These are phyloP conservation scores for Dissostichus mawsoni DNA, from an alignment of 2,113 vertebrate species.

Conservation along the genomic window DNA sequence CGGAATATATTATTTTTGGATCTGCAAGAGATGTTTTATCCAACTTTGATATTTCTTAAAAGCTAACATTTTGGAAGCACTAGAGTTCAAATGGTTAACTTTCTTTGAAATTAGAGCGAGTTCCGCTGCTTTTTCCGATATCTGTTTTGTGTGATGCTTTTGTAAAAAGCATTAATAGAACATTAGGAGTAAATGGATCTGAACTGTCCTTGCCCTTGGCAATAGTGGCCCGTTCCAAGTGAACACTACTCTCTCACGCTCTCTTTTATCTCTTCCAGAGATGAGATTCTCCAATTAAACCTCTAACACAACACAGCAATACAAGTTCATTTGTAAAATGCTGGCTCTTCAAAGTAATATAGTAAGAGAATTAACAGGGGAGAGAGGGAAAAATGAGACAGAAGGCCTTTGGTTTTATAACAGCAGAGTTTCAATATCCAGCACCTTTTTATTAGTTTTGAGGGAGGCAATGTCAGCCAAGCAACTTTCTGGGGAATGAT, in stretches of 20 bases:
- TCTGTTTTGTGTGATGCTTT: slow-evolving; percentile 45
- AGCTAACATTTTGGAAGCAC: neutral
- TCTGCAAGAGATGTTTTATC: neutral
- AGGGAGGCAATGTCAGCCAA: slow-evolving; percentile 61
- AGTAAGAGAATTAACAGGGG: slow-evolving; percentile 10
- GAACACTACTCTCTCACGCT: slow-evolving; percentile 45
- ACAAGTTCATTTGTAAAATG: slow-evolving; percentile 42
- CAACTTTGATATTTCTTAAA: slow-evolving; percentile 1
- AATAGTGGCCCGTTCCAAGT: slow-evolving; percentile 69
- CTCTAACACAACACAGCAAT: slow-evolving; percentile 45
- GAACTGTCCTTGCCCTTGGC: slow-evolving; percentile 75
- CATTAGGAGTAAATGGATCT: slow-evolving; percentile 80
- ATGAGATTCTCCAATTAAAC: slow-evolving; percentile 65
- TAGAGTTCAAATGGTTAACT: slow-evolving; percentile 6
- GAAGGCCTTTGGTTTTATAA: slow-evolving; percentile 33
- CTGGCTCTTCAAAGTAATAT: slow-evolving; percentile 22
- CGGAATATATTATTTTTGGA: neutral
- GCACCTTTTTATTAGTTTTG: slow-evolving; percentile 58
- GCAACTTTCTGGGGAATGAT: slow-evolving; percentile 66
- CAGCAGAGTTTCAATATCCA: slow-evolving; percentile 41
- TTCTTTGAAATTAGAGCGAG: slow-evolving; percentile 24
- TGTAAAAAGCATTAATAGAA: slow-evolving; percentile 74
- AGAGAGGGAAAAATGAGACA: neutral
- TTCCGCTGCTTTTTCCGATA: slow-evolving; percentile 5
- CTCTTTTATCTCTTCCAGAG: slow-evolving; percentile 50